A percentile compares a stretch with the other conserved stretches of the same genome.
These are phyloP conservation scores for Enteromius thamalakanensis DNA, from an alignment of 2,797 vertebrate genomes.

Conservation along the genomic window DNA sequence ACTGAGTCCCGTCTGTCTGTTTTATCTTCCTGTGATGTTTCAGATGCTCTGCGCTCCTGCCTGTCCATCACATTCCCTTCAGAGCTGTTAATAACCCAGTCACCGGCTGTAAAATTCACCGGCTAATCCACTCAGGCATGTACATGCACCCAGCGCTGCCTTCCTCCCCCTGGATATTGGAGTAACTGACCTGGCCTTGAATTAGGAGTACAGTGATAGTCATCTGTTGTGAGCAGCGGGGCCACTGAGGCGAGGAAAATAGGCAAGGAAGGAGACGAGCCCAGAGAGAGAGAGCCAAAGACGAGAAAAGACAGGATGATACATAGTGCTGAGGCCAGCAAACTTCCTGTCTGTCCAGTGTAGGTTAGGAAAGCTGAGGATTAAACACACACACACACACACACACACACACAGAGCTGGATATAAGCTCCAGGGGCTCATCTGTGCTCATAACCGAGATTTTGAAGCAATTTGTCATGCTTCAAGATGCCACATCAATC, in stretches of 20 bases:
- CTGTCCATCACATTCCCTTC: constrained; percentile 69
- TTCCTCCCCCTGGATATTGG: constrained; percentile 46
- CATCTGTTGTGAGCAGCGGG: constrained; percentile 62
- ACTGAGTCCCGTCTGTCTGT: constrained; percentile 15
- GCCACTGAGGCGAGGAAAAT: constrained; percentile 63
- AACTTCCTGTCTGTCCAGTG: constrained; percentile 39
- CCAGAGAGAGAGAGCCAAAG: constrained; percentile 2
- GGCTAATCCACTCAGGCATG: constrained; percentile 34
- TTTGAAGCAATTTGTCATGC: constrained; percentile 47
- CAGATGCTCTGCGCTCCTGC: constrained; percentile 51
- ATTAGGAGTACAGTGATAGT: constrained; percentile 67
- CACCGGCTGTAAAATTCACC: constrained; percentile 69
- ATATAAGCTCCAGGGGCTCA: constrained; percentile 39
- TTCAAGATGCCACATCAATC: constrained; percentile 19
- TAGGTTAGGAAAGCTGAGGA: constrained; percentile 40
- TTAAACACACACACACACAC: constrained; percentile 18
- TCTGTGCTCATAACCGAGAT: constrained; percentile 43
- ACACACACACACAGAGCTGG: constrained; percentile 2
- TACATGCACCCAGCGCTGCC: constrained; percentile 46
- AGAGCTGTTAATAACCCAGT: constrained; percentile 63
- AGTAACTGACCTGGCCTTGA: constrained; percentile 68
- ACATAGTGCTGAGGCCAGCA: constrained; percentile 52
- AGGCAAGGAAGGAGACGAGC: constrained; percentile 51
- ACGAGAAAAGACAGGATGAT: constrained; percentile 34
- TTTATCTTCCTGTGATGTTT: constrained; percentile 61